Evolutionary conservation across 2,113 vertebrate species (phyloP).

Genomic region (Catharus bicknelli): DNA sequence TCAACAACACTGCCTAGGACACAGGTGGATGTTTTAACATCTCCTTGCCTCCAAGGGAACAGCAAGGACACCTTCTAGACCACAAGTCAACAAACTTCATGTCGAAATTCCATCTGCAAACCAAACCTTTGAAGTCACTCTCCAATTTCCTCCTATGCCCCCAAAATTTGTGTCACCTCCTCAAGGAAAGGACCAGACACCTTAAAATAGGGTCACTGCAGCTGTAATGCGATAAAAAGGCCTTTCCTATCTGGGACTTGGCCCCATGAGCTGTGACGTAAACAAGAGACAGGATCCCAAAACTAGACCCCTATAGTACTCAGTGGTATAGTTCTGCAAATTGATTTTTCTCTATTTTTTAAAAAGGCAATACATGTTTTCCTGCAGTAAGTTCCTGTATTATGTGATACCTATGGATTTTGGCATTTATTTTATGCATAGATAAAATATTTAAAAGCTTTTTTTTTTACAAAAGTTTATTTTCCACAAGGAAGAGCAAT

Average conservation of each 20-base stretch:
- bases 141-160: rapidly evolving
- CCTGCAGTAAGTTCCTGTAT: not conserved
- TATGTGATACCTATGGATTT: rapidly evolving
- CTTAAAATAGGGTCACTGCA: rapidly evolving
- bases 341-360: rapidly evolving
- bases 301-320: rapidly evolving
- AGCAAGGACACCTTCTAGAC: not conserved
- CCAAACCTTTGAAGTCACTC: rapidly evolving
- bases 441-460: not conserved
- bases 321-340: rapidly evolving
- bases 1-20: rapidly evolving
- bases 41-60: not conserved
- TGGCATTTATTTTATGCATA: not conserved
- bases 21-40: rapidly evolving
- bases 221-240: not conserved
- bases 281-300: not conserved
- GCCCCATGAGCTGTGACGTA: rapidly evolving
- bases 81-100: rapidly evolving
- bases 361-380: rapidly evolving
- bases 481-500: slow-evolving; percentile 93
- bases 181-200: not conserved
- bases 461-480: slow-evolving; percentile 75
- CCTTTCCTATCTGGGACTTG: rapidly evolving
- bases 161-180: rapidly evolving
- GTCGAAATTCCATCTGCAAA: not conserved